These are phyloP conservation scores for Lacerta viridis DNA, from an alignment of 2,797 vertebrate genomes.

Conservation along the genomic window DNA sequence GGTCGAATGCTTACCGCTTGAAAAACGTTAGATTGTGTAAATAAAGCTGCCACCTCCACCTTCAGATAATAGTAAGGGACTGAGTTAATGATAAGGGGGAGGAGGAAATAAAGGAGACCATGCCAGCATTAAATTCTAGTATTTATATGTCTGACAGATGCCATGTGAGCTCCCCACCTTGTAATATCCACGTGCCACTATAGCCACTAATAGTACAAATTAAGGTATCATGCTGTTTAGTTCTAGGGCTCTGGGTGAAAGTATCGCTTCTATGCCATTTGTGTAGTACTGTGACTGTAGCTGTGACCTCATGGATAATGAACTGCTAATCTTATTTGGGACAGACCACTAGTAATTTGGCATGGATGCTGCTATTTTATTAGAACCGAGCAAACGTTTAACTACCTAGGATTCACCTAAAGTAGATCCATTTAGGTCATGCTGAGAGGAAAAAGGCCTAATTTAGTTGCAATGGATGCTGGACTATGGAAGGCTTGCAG, in stretches of 20 bases:
- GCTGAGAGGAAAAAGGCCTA: constrained; percentile 37
- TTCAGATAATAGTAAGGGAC: constrained; percentile 38
- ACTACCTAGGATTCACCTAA: constrained; percentile 36
- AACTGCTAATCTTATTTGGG: constrained; percentile 33
- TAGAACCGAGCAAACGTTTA: constrained; percentile 50
- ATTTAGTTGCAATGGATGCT: neutral
- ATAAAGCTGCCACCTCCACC: constrained; percentile 35
- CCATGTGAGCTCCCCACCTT: constrained; percentile 36
- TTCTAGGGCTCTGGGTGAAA: constrained; percentile 47
- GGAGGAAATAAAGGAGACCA: constrained; percentile 12
- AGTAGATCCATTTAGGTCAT: constrained; percentile 53
- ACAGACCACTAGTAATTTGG: constrained; percentile 29
- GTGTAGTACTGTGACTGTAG: constrained; percentile 18
- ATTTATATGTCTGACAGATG: constrained; percentile 37
- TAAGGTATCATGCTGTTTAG: constrained; percentile 23
- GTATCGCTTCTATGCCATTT: constrained; percentile 33
- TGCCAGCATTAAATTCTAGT: constrained; percentile 24
- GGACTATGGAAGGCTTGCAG: neutral
- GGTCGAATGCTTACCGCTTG: constrained; percentile 21
- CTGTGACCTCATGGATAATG: constrained; percentile 22
- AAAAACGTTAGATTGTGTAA: neutral
- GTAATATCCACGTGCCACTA: constrained; percentile 38
- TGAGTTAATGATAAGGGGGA: constrained; percentile 22
- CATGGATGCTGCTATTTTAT: neutral
- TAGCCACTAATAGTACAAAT: constrained; percentile 42